A percentile compares a stretch with the other conserved stretches of the same genome.
These are phyloP conservation scores for Setipinna tenuifilis DNA, from an alignment of 2,797 vertebrate genomes.

Conservation along the genomic window DNA sequence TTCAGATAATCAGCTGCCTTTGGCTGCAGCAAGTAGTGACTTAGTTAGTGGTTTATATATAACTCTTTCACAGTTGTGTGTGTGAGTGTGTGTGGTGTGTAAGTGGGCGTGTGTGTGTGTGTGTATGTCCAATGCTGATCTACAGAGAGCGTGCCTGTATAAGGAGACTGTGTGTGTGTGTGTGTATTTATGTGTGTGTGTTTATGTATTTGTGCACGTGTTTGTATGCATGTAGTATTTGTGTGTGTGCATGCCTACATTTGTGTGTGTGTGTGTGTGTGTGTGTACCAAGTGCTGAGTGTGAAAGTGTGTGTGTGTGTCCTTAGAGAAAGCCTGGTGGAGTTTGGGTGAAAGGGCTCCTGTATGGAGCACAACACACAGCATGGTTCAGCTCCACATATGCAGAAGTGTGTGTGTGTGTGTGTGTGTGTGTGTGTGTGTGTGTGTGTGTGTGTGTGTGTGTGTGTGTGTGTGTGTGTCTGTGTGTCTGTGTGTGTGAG, in stretches of 20 bases:
- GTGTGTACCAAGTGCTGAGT: no score
- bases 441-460: neutral
- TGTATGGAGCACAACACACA: neutral
- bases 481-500: neutral
- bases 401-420: neutral
- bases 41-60: no score
- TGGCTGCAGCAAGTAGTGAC: no score
- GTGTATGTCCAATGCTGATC: neutral
- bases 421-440: constrained; percentile 6
- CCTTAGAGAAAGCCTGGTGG: neutral
- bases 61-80: no score
- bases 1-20: no score
- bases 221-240: neutral
- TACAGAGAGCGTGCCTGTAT: neutral
- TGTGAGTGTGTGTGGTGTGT: neutral
- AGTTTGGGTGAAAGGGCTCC: constrained; percentile 13
- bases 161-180: constrained; percentile 12
- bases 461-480: neutral
- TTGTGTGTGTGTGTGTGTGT: neutral
- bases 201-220: neutral
- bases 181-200: neutral
- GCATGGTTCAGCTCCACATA: neutral
- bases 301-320: constrained; percentile 18
- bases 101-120: neutral
- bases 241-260: neutral